Conservation (phyloP, 2,888 invertebrate genomes). For the Drosophila vallismaia region DNA sequence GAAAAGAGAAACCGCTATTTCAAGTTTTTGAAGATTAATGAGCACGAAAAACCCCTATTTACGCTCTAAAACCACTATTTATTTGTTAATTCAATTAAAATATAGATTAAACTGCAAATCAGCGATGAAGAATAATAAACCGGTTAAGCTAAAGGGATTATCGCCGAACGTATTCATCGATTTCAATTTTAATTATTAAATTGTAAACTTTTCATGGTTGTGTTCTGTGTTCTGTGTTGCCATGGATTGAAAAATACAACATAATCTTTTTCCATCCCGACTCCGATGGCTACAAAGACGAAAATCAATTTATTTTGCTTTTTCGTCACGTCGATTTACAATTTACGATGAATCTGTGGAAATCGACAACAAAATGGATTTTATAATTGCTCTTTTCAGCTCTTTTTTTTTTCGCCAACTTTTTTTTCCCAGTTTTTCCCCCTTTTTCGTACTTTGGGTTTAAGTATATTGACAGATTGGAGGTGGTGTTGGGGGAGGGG, state of each 20-base stretch:
- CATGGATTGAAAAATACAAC: not conserved
- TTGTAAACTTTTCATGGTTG: not conserved
- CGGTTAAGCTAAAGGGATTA: not conserved
- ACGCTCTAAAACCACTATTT: too few species aligned
- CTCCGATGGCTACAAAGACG: conserved; percentile 11
- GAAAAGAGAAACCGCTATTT: too few species aligned
- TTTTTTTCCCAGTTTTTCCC: not conserved
- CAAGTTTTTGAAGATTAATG: too few species aligned
- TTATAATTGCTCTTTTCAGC: conserved; percentile 40
- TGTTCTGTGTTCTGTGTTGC: not conserved
- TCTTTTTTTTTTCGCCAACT: not conserved
- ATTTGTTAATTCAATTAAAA: too few species aligned
- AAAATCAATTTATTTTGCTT: conserved; percentile 38
- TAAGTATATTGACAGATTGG: conserved; percentile 35
- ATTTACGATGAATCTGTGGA: conserved; percentile 29
- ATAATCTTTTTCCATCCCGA: conserved; percentile 11
- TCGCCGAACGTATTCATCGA: not conserved
- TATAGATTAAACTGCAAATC: too few species aligned
- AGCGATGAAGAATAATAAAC: too few species aligned
- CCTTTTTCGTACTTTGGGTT: conserved; percentile 4
- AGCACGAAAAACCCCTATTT: too few species aligned
- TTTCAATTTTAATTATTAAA: conserved; percentile 3
- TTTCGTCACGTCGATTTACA: conserved; percentile 32
- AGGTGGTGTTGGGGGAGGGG: too few species aligned
- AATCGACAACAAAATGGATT: conserved; percentile 37